Base-by-base conservation (phyloP, 2,888 invertebrate genomes). In the Protonemura montana region DNA sequence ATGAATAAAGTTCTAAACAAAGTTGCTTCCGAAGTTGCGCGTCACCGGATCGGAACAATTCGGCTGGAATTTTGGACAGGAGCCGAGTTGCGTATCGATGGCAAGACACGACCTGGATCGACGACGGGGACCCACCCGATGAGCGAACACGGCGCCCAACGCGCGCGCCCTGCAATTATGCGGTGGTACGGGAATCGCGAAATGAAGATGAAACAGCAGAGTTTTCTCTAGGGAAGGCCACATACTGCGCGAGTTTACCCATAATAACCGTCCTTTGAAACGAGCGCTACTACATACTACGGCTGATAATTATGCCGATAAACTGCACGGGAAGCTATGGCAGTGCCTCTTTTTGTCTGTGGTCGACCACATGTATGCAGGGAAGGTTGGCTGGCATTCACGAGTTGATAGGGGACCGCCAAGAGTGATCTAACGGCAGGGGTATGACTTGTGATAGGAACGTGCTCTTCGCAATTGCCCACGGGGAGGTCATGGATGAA, bases 1-100 rank as follows among this genome's bases (percentile, higher is more conserved):
- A 59, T 59, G 59, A 59, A 59, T 59, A 59, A 59, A 59, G 59
- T 59, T 59, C 59, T 59, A 59, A 59, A 59, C 59, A 59, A 59
- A 59, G 59, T 59, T 59, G 59, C 59, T 59, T 59, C 21, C 59
- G 16, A 21, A 59, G 59, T 21, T 21, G 59, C 59, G 16, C 21
- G 59, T 10, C 59, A 59, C 13, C 59, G 59, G 35, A 35, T 35
- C 35, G 35, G 35, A 35, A 35, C 35, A 35, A 35, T 35, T 35
- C 59, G 59, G 59, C 59, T 21, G 21, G 59, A 21, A 21, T 21
- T 59, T 35, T 10, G 59, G 13, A 59, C 59, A 10, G 59, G 21
- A 10, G 59, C 13, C 59, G 59, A 59, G 59, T 1, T 21, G 16
- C 21, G 59, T 59, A 59, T 59, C 59, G 59, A 59, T 59, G 21